Evolutionary conservation across 2,113 vertebrate species (phyloP).

Genomic region (Ceratotherium simum): DNA sequence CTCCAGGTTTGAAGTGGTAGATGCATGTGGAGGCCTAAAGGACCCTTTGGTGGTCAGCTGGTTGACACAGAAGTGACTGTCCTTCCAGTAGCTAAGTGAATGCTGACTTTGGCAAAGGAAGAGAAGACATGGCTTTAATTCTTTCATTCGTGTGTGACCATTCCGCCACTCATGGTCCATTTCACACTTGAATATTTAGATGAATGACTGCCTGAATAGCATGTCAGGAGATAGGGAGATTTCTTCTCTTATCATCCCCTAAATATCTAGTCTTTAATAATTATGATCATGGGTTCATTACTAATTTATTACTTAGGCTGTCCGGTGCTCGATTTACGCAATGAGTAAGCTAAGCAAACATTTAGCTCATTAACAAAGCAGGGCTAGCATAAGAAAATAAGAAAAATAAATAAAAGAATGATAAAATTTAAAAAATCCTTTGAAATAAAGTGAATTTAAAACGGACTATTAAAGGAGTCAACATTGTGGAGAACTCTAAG

Average conservation of each 20-base stretch:
- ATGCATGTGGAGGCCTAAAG: neutral
- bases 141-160: neutral
- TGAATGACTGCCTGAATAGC: neutral
- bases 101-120: neutral
- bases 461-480: neutral
- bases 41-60: neutral
- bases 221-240: neutral
- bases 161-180: neutral
- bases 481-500: neutral
- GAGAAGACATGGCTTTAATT: neutral
- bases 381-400: neutral
- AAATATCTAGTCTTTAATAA: neutral
- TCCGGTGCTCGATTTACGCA: neutral
- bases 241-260: neutral
- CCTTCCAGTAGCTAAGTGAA: neutral
- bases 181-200: neutral
- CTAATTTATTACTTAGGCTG: neutral
- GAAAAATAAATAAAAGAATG: neutral
- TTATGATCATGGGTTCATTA: neutral
- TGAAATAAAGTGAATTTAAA: neutral
- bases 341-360: neutral
- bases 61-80: neutral
- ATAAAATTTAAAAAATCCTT: neutral
- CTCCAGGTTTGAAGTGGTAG: neutral
- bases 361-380: neutral